Percentiles rank a stretch among this genome's conserved stretches.
Conservation (phyloP, 2,113 vertebrate species). For the Lophura nycthemera region DNA sequence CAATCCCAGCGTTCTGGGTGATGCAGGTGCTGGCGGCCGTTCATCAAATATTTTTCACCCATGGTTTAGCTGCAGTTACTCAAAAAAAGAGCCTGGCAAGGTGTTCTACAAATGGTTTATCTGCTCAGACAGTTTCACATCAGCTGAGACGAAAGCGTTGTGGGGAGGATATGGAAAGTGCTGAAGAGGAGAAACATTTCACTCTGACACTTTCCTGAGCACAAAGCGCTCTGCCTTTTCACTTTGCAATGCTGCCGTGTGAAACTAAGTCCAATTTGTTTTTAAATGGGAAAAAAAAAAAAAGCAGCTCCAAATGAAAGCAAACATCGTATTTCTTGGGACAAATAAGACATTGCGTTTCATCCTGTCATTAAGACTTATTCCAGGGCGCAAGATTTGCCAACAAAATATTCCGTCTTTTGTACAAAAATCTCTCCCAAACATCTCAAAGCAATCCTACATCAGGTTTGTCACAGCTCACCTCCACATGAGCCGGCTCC, state of each 20-base stretch:
- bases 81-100: not conserved
- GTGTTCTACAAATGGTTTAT: not conserved
- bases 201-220: slow-evolving; percentile 46
- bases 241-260: not conserved
- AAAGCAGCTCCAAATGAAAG: slow-evolving; percentile 9
- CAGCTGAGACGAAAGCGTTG: slow-evolving; percentile 53
- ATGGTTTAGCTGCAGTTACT: not conserved
- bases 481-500: not conserved
- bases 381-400: not conserved
- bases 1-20: not conserved
- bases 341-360: slow-evolving; percentile 16
- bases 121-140: slow-evolving; percentile 50
- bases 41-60: not conserved
- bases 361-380: not conserved
- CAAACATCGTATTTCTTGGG: slow-evolving; percentile 16
- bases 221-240: slow-evolving; percentile 53
- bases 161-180: slow-evolving; percentile 28
- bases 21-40: not conserved
- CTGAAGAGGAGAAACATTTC: slow-evolving; percentile 60
- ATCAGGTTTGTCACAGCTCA: not conserved
- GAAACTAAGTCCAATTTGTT: slow-evolving; percentile 54
- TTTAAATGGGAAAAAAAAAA: slow-evolving; percentile 2
- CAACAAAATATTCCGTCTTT: not conserved
- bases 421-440: not conserved
- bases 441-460: not conserved